phyloP scores from a whole-genome alignment of 2,888 invertebrate genomes.

The Himalopsyche tibetana region DNA sequence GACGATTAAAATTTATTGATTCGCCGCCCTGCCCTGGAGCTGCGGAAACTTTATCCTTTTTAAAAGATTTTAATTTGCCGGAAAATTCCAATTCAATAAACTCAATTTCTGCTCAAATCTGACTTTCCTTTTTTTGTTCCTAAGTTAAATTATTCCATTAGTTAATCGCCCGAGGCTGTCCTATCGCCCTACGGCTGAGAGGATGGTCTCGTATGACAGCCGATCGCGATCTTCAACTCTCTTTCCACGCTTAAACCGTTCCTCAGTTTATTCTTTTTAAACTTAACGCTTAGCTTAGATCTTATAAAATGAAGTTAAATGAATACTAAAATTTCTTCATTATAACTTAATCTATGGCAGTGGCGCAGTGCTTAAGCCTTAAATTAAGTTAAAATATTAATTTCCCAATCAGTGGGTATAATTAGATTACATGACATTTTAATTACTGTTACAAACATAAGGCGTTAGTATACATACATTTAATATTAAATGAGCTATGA shows the following conservation, averaged over 20 bases:
- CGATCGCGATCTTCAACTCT: conserved; percentile 29
- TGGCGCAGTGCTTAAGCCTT: neutral
- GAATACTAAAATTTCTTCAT: conserved; percentile 38
- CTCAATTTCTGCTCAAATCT: conserved; percentile 54
- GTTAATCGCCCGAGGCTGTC: conserved; percentile 48
- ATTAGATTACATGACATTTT: too few relatives aligned
- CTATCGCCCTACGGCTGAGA: neutral
- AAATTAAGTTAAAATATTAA: too few relatives aligned
- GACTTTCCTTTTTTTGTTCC: conserved; percentile 47
- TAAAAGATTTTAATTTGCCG: conserved; percentile 57
- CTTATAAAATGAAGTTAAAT: conserved; percentile 39
- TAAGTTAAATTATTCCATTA: conserved; percentile 56
- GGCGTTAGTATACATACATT: too few relatives aligned
- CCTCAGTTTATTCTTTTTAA: conserved; percentile 26
- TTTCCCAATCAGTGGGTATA: too few relatives aligned
- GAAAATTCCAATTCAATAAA: conserved; percentile 62
- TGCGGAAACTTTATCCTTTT: conserved; percentile 46
- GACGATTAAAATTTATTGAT: conserved; percentile 50
- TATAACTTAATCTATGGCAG: conserved; percentile 1
- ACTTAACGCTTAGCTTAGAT: conserved; percentile 4
- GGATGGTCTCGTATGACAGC: conserved; percentile 38
- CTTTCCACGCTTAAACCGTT: conserved; percentile 11
- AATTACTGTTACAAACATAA: too few relatives aligned
- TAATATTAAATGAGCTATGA: too few relatives aligned
- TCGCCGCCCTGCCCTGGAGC: conserved; percentile 44